Evolutionary conservation across 2,797 vertebrate genomes (phyloP), one percentile per base, ranked within the genome.

Genomic region (Mormyrops attenuatus): DNA sequence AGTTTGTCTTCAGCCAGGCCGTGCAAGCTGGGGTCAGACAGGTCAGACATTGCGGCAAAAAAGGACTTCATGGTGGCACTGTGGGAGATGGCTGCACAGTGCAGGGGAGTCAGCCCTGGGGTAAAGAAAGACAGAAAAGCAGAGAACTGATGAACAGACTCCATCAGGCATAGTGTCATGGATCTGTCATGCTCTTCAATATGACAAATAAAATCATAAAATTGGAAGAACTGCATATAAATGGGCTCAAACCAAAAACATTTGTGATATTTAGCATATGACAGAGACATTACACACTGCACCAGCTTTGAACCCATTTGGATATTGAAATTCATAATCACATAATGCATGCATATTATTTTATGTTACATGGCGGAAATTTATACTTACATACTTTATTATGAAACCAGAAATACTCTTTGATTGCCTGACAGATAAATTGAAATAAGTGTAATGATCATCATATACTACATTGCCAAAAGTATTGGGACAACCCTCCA

Each of bases 21-120:
- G 57, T 95, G 95, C 34, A 96, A 92, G 90, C 49, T 88, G 88
- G 87, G 86, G 50, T 95, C 94, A 11, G 52, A 20, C 73, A 90
- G 77, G 85, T 91, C 93, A 9, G 87, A 82, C 34, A n/a, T 88
- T 89, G 90, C 88, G 66, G 90, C 88, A 7, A 91, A 91, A 44
- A 95, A 55, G 7, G 94, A 93, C 90, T 96, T 95, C 92, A 95
- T 93, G 20, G 95, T 96, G 88, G 92, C 90, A 1, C 96, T 96
- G 93, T 98, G 96, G 55, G 97, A 96, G 88, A 98, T 96, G 89
- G 96, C 95, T 13, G 97, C 97, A 73, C 97, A 97, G 94, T 98
- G 97, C 88, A 98, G 95, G 0, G 98, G 96, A 2, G 97, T 98
- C 93, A 98, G 96, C 60, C 98, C 98, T 98, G 92, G 6, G 34